These are phyloP conservation scores for Dreissena rostriformis DNA, from an alignment of 1,140 invertebrate species.

Conservation along the genomic window DNA sequence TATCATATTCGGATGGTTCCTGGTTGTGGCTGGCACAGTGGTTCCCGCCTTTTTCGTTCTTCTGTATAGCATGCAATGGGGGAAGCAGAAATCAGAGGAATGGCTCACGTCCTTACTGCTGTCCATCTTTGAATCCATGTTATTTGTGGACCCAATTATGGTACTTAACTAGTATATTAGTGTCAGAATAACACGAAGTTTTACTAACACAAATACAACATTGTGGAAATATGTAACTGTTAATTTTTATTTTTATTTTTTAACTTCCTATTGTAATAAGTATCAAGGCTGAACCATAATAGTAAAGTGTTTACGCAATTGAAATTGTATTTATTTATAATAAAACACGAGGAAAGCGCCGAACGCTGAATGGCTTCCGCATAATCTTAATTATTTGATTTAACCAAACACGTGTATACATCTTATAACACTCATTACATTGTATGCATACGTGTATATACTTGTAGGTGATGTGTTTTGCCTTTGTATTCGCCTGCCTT, in stretches of 20 bases:
- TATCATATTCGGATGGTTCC: constrained; percentile 11
- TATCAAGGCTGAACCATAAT: too few species aligned
- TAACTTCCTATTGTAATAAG: too few species aligned
- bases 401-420: too few species aligned
- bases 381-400: too few species aligned
- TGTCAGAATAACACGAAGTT: not conserved
- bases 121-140: constrained; percentile 80
- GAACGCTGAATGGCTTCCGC: too few species aligned
- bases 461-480: constrained; percentile 81
- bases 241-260: too few species aligned
- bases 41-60: constrained; percentile 79
- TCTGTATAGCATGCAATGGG: constrained; percentile 81
- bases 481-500: constrained; percentile 83
- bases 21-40: constrained; percentile 66
- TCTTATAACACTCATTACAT: too few species aligned
- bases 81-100: constrained; percentile 78
- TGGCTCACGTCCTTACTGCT: constrained; percentile 80
- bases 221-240: too few species aligned
- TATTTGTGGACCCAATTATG: constrained; percentile 80
- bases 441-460: not conserved
- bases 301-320: too few species aligned
- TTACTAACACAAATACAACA: too few species aligned
- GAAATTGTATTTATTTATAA: too few species aligned
- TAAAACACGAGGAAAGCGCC: too few species aligned
- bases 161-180: constrained; percentile 57